Conservation (phyloP, 1,140 invertebrate genomes). For the Calycopis cecrops region DNA sequence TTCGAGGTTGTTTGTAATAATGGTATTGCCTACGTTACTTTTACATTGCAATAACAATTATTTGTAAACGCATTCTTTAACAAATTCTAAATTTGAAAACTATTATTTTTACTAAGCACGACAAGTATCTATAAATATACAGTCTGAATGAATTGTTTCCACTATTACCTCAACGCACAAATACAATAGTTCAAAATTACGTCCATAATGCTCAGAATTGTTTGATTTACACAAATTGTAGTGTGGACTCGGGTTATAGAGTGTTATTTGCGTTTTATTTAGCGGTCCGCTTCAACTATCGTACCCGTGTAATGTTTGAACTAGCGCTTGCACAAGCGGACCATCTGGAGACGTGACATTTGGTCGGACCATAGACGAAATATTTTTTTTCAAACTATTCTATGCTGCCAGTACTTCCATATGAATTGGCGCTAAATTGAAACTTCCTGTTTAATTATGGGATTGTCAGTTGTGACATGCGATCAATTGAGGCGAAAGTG, state of each 20-base stretch:
- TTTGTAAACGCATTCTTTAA: too few species aligned
- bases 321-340: slow-evolving; percentile 65
- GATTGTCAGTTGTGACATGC: slow-evolving; percentile 58
- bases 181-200: neutral
- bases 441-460: slow-evolving; percentile 68
- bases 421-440: slow-evolving; percentile 71
- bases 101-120: too few species aligned
- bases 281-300: slow-evolving; percentile 70
- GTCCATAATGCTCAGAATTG: slow-evolving; percentile 28
- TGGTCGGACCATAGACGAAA: slow-evolving; percentile 49
- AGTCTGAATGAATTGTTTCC: too few species aligned
- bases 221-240: slow-evolving; percentile 47
- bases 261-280: slow-evolving; percentile 69
- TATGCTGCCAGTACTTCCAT: slow-evolving; percentile 51
- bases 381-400: slow-evolving; percentile 52
- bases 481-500: slow-evolving; percentile 69
- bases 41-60: too few species aligned
- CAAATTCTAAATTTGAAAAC: too few species aligned
- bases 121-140: too few species aligned
- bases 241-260: slow-evolving; percentile 53
- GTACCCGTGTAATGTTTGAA: slow-evolving; percentile 70
- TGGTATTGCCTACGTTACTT: too few species aligned
- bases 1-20: neutral
- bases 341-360: slow-evolving; percentile 69
- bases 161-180: too few species aligned